phyloP scores from a whole-genome alignment of 1,140 invertebrate species.

The Calephelis virginiensis region DNA sequence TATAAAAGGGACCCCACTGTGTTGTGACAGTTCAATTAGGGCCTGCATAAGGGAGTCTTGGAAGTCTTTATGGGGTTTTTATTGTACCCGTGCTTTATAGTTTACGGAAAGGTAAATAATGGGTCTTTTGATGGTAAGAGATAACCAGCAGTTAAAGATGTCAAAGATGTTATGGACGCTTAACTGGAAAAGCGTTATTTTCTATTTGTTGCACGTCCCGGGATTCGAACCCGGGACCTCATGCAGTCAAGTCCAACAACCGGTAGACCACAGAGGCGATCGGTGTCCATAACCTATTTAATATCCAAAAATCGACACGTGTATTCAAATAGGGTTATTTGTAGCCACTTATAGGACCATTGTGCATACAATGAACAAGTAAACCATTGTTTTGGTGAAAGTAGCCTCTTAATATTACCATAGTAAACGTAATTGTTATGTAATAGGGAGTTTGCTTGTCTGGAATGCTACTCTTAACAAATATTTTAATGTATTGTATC shows the following conservation, averaged over 20 bases:
- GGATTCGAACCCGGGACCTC: no score
- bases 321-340: slow-evolving; percentile 12
- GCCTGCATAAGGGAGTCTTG: neutral
- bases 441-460: neutral
- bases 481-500: no score
- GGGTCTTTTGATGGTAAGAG: no score
- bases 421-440: neutral
- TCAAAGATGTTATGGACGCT: no score
- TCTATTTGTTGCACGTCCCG: no score
- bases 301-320: slow-evolving; percentile 5
- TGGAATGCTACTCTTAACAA: neutral
- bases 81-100: no score
- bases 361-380: slow-evolving; percentile 13
- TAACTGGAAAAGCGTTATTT: no score
- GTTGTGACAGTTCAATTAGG: neutral
- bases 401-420: slow-evolving; percentile 9
- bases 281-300: slow-evolving; percentile 5
- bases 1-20: slow-evolving; percentile 12
- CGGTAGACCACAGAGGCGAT: neutral
- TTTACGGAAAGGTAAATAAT: no score
- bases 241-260: no score
- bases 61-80: neutral
- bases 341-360: slow-evolving; percentile 8
- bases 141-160: no score
- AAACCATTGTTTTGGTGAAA: slow-evolving; percentile 9